Conservation (phyloP, 2,888 invertebrate species). For the Dryococelus australis region DNA sequence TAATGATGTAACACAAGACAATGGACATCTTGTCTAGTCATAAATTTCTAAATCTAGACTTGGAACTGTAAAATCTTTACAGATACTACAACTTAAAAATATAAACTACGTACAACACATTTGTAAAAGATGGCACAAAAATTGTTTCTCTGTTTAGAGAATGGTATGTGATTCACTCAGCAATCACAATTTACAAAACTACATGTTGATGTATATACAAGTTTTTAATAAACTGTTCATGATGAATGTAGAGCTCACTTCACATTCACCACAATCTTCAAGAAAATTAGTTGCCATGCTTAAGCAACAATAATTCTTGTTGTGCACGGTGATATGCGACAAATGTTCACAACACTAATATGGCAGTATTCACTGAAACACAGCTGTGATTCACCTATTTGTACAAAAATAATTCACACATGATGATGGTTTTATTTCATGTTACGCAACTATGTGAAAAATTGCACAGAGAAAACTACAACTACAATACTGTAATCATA, state of each 20-base stretch:
- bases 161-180: neutral
- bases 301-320: neutral
- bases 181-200: constrained; percentile 10
- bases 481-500: too few relatives aligned
- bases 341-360: neutral
- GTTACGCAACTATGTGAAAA: neutral
- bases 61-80: neutral
- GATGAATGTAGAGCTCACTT: neutral
- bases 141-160: neutral
- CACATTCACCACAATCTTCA: neutral
- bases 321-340: neutral
- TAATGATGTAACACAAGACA: neutral
- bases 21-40: neutral
- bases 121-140: constrained; percentile 2
- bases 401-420: neutral
- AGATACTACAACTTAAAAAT: neutral
- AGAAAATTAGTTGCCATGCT: neutral
- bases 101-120: neutral
- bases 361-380: neutral
- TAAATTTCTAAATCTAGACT: neutral
- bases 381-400: neutral
- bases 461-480: too few relatives aligned
- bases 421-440: neutral
- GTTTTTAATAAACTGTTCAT: neutral
- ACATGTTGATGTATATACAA: neutral